Evolutionary conservation across 2,888 invertebrate species (phyloP).

Genomic region (Barypeithes pellucidus): DNA sequence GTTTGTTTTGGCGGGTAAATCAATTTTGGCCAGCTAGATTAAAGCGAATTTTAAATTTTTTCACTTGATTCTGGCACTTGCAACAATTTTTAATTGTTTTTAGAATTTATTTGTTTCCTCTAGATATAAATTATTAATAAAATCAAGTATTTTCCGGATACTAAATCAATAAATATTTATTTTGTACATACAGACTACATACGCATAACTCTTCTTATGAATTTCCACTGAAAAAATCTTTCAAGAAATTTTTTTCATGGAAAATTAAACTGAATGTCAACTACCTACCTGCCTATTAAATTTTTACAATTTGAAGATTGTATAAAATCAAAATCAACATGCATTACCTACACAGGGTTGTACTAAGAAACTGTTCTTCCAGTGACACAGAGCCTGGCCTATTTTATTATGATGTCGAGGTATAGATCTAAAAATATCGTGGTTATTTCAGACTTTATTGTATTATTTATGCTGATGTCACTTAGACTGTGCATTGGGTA

Average conservation of each 20-base stretch:
- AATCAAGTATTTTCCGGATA: no score
- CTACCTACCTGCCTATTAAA: conserved; percentile 36
- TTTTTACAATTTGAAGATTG: conserved; percentile 48
- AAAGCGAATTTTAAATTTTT: neutral
- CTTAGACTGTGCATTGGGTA: no score
- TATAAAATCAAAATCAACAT: conserved; percentile 48
- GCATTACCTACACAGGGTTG: conserved; percentile 16
- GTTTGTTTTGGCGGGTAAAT: conserved; percentile 60
- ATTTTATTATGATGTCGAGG: no score
- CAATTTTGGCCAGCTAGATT: conserved; percentile 51
- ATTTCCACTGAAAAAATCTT: no score
- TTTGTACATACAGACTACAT: no score
- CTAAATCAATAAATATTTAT: no score
- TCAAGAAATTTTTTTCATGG: conserved; percentile 19
- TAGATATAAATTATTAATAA: no score
- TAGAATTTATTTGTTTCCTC: neutral
- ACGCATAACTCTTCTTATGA: no score
- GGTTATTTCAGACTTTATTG: no score
- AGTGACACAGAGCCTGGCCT: neutral
- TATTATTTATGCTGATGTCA: no score
- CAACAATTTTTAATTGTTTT: neutral
- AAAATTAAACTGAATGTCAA: conserved; percentile 39
- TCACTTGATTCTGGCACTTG: neutral
- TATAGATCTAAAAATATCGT: no score
- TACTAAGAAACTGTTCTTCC: neutral